These are phyloP conservation scores for Dolichopus griseipennis DNA, from an alignment of 2,888 invertebrate species.

Conservation along the genomic window DNA sequence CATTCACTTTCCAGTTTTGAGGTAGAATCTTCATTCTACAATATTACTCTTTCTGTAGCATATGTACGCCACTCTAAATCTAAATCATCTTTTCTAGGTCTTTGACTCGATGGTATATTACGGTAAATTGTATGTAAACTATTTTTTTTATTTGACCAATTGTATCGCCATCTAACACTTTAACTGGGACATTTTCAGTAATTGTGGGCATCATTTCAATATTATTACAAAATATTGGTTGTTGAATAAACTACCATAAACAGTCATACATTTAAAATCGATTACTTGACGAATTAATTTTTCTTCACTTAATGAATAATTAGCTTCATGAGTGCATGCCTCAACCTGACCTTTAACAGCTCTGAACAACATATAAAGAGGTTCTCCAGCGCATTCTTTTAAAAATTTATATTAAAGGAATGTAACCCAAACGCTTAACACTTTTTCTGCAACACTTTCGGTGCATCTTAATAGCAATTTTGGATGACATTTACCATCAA, in stretches of 20 bases:
- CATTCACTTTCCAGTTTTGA: slow-evolving; percentile 94
- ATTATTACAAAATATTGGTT: slow-evolving; percentile 77
- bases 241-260: slow-evolving; percentile 86
- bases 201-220: slow-evolving; percentile 61
- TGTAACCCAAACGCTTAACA: slow-evolving; percentile 99
- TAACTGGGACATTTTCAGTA: slow-evolving; percentile 87
- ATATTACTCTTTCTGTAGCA: slow-evolving; percentile 81
- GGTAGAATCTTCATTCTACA: slow-evolving; percentile 95
- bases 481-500: slow-evolving; percentile 95
- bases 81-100: slow-evolving; percentile 91
- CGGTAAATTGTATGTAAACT: slow-evolving; percentile 94
- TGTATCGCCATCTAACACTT: slow-evolving; percentile 97
- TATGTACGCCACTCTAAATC: slow-evolving; percentile 98
- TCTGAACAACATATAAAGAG: slow-evolving; percentile 93
- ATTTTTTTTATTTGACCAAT: slow-evolving; percentile 98
- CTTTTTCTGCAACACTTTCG: slow-evolving; percentile 98
- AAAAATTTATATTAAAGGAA: slow-evolving; percentile 96
- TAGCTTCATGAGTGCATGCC: slow-evolving; percentile 92
- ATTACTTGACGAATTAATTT: slow-evolving; percentile 97
- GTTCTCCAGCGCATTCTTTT: slow-evolving; percentile 96
- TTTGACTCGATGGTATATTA: slow-evolving; percentile 89
- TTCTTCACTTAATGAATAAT: slow-evolving; percentile 97
- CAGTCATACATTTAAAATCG: slow-evolving; percentile 87
- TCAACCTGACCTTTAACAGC: slow-evolving; percentile 99
- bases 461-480: slow-evolving; percentile 86